Evolutionary conservation across 2,797 vertebrate genomes (phyloP).

Genomic region (Notolabrus celidotus): DNA sequence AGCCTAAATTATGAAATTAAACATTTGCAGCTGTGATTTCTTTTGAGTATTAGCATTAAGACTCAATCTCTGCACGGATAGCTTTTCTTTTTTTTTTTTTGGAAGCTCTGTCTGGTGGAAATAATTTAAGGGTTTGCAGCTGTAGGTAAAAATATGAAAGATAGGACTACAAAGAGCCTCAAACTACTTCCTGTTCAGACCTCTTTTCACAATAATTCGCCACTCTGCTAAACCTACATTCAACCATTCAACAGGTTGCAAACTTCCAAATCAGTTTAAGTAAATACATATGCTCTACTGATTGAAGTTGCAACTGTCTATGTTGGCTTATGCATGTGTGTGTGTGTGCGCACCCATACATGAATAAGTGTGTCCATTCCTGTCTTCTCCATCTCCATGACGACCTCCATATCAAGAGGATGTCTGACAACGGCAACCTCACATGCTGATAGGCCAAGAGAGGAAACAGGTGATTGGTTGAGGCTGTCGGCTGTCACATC

Average conservation of each 20-base stretch:
- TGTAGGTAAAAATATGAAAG: slow-evolving; percentile 3
- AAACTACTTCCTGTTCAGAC: slow-evolving; percentile 16
- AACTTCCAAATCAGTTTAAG: slow-evolving; percentile 37
- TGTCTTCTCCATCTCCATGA: slow-evolving; percentile 84
- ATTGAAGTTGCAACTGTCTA: neutral
- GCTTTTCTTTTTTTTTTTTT: slow-evolving; percentile 17
- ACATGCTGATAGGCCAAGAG: slow-evolving; percentile 83
- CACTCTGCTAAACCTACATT: slow-evolving; percentile 4
- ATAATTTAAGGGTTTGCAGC: neutral
- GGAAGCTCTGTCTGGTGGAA: slow-evolving; percentile 6
- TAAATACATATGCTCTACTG: slow-evolving; percentile 5
- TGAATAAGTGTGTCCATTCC: slow-evolving; percentile 68
- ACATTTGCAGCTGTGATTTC: slow-evolving; percentile 36
- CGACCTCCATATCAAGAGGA: slow-evolving; percentile 85
- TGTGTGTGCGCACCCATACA: slow-evolving; percentile 9
- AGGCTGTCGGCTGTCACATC: slow-evolving; percentile 80
- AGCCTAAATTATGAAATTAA: slow-evolving; percentile 35
- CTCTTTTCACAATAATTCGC: slow-evolving; percentile 3
- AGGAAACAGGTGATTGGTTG: slow-evolving; percentile 82
- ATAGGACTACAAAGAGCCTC: neutral
- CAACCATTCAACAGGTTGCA: slow-evolving; percentile 73
- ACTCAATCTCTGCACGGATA: slow-evolving; percentile 9
- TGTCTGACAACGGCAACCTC: slow-evolving; percentile 80
- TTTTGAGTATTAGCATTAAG: slow-evolving; percentile 11
- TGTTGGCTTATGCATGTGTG: slow-evolving; percentile 14